Evolutionary conservation across 2,888 invertebrate species (phyloP), one percentile per base, ranked within the genome.

Genomic region (Orgyia antiqua): DNA sequence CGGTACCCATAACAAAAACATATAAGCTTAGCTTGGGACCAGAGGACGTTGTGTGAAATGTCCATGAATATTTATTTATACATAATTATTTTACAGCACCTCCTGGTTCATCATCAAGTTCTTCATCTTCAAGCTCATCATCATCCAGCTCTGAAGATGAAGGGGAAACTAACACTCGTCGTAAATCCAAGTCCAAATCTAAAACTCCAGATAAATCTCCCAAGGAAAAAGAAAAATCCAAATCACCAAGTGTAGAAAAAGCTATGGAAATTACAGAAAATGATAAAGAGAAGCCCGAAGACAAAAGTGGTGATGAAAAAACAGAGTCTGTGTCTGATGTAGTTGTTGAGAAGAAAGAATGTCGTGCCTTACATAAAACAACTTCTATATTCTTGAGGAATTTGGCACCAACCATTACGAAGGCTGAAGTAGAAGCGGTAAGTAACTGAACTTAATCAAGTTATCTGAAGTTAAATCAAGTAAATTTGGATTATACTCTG

Each of bases 331-430:
- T 88, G 3, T 87, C 73, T 29, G 90, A 89, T 25, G 79, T 74
- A 24, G 63, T 71, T 13, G 68, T 67, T 8, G 79, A 77, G 47
- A 86, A 82, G 54, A 84, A 80, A 43, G 80, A 82, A 53, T 89
- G 91, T 0, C 88, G 92, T 29, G 92, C 95, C 2, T 86, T 98
- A 23, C 99, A 99, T 73, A 96, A 96, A 64, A 99, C 99, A 0
- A 95, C 96, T 13, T 98, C 98, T 1, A 98, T 99, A 52, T 99
- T 99, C 69, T 87, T 99, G 35, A 90, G 99, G 26, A 99, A 98
- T 76, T 88, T 99, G 34, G 96, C 98, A 0, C 98, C 99, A 0
- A 93, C 95, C 1, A 97, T 99, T 35, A 98, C 98, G 0, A 96
- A 96, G 61, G 94, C 95, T 27, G 99, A 99, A 87, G 95, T 99